Evolutionary conservation across 2,888 invertebrate species (phyloP), one percentile per base, ranked within the genome.

Genomic region (Coenonympha arcania): DNA sequence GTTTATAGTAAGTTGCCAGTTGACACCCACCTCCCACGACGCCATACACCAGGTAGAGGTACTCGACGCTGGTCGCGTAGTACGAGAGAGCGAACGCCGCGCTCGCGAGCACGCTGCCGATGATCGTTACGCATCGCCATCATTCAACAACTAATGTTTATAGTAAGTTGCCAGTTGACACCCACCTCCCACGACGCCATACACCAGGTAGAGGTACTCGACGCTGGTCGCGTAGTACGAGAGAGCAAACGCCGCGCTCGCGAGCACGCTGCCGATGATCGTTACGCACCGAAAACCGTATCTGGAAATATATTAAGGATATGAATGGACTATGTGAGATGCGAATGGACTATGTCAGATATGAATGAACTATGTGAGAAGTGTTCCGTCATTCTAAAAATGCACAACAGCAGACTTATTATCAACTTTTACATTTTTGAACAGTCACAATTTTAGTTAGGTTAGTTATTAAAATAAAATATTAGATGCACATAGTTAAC

Each of bases 201-300:
- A 98, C 4, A 93, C 84, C 11, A 96, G 58, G 73, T 93, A 95
- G 46, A 98, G 88, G 61, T 89, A 91, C 63, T 90, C 89, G 9
- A 95, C 88, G 61, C 90, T 91, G 4, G 87, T 87, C 15, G 94
- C 92, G 66, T 89, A 92, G 66, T 90, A 92, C 1, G 94, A 92
- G 1, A 92, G 60, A 1, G 89, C 88, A 69, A 96, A 94, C 3
- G 93, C 91, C 11, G 73, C 50, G 6, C 90, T 85, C 1, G 93
- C 90, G 45, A 97, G 79, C 2, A 95, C 47, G 58, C 93, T 91
- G 37, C 98, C 99, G 9, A 90, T 69, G 26, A 98, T 93, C 6
- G 96, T 94, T 1, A 98, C 96, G 26, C 89, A 83, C 37, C 98
- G 89, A 75, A 98, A 97, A 20, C 98, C 98, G 71, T 93, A 98